A percentile compares a stretch with the other conserved stretches of the same genome.
Conservation (phyloP, 1,140 invertebrate species). For the Gryon sp. region DNA sequence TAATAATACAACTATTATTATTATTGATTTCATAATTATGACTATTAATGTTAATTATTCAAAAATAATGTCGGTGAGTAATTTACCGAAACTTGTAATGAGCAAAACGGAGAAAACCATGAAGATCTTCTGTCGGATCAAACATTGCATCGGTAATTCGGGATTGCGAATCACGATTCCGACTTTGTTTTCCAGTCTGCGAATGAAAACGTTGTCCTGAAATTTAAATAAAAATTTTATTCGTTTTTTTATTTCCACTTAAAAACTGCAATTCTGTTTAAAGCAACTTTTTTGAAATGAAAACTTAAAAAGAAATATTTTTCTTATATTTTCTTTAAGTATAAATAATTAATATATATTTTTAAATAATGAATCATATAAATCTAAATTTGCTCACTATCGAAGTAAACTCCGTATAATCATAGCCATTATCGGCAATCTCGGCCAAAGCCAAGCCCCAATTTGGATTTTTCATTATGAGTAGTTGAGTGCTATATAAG, state of each 20-base stretch:
- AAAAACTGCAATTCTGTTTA: neutral
- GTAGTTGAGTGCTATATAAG: slow-evolving; percentile 83
- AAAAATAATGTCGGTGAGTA: slow-evolving; percentile 53
- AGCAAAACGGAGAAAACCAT: slow-evolving; percentile 82
- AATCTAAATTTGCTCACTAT: slow-evolving; percentile 53
- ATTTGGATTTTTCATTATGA: slow-evolving; percentile 84
- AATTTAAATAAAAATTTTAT: slow-evolving; percentile 41
- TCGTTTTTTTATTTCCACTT: too few species aligned
- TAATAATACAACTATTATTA: neutral
- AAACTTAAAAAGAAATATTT: too few species aligned
- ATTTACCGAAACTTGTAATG: slow-evolving; percentile 78
- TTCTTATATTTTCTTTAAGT: too few species aligned
- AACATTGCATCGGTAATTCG: slow-evolving; percentile 84
- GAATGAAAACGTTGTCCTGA: slow-evolving; percentile 80
- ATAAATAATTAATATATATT: too few species aligned
- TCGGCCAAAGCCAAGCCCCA: slow-evolving; percentile 84
- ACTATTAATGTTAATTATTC: neutral
- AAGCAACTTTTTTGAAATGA: neutral
- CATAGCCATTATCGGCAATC: slow-evolving; percentile 70
- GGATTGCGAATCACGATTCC: slow-evolving; percentile 82
- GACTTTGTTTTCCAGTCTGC: slow-evolving; percentile 78
- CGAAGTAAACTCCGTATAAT: slow-evolving; percentile 62
- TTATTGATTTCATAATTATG: neutral
- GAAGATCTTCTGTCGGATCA: slow-evolving; percentile 82
- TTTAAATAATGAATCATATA: too few species aligned